Percentiles rank a stretch among this genome's conserved stretches.
phyloP scores from a whole-genome alignment of 2,888 invertebrate genomes.

The Cyclophora albipunctata region DNA sequence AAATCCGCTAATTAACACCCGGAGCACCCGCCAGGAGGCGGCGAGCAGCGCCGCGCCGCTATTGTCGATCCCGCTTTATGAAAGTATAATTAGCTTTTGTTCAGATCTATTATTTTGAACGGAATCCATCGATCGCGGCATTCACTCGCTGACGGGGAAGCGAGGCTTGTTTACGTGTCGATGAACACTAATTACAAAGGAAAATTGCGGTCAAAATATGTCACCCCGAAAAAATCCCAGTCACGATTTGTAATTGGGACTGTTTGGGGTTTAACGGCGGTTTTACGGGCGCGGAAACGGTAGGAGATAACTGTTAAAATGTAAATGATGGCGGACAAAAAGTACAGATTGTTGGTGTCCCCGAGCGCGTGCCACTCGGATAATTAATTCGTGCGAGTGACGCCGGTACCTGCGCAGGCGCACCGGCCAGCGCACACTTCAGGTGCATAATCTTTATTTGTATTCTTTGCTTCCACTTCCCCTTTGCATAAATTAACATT shows the following conservation, averaged over 20 bases:
- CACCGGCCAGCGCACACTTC: conserved; percentile 44
- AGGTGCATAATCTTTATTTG: conserved; percentile 72
- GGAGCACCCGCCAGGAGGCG: conserved; percentile 42
- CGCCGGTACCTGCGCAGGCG: conserved; percentile 43
- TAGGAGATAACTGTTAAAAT: conserved; percentile 26
- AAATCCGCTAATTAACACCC: conserved; percentile 66
- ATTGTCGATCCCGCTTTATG: conserved; percentile 48
- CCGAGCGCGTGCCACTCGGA: conserved; percentile 49
- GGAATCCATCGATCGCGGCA: conserved; percentile 37
- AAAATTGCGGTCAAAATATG: conserved; percentile 40
- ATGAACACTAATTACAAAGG: conserved; percentile 54
- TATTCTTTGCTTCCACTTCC: conserved; percentile 63
- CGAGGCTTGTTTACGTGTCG: conserved; percentile 53
- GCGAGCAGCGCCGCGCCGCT: conserved; percentile 36
- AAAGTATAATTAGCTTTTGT: conserved; percentile 68
- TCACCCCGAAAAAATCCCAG: conserved; percentile 39
- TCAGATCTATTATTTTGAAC: conserved; percentile 53
- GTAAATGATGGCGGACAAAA: conserved; percentile 37
- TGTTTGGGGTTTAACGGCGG: conserved; percentile 17
- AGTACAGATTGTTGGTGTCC: conserved; percentile 27
- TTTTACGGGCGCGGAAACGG: conserved; percentile 13
- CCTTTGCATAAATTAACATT: conserved; percentile 73
- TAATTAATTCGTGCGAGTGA: conserved; percentile 62
- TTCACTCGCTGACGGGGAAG: conserved; percentile 56
- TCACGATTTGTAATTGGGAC: conserved; percentile 57